Percentiles rank a stretch among this genome's conserved stretches.
Evolutionary conservation across 1,140 invertebrate genomes (phyloP).

Genomic region (Philaenus spumarius): DNA sequence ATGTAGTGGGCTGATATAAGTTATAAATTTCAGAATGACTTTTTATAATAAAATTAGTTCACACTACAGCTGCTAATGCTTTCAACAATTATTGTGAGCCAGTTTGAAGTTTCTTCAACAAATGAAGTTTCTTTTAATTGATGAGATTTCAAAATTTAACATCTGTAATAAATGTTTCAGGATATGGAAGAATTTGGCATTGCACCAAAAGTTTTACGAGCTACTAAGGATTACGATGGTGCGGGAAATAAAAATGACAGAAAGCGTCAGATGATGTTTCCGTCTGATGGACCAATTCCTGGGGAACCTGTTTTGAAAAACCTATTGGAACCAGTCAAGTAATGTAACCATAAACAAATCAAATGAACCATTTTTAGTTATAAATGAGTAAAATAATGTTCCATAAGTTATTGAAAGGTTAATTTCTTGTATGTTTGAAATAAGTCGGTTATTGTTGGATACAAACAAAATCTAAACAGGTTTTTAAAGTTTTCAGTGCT

Average conservation of each 20-base stretch:
- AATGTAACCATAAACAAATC: conserved; percentile 27
- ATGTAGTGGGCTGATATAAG: no score
- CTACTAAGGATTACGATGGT: conserved; percentile 63
- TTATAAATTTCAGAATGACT: no score
- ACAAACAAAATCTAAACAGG: no score
- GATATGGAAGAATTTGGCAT: conserved; percentile 94
- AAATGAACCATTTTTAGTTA: neutral
- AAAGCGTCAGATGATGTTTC: conserved; percentile 38
- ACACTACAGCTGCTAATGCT: no score
- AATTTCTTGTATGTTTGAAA: no score
- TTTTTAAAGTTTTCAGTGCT: no score
- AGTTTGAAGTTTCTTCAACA: no score
- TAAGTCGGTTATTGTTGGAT: no score
- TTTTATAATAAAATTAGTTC: no score
- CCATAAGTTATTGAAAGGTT: no score
- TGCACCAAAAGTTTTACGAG: conserved; percentile 74
- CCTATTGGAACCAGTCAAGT: conserved; percentile 69
- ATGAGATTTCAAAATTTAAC: neutral
- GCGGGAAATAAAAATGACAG: conserved; percentile 28
- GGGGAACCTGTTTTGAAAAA: conserved; percentile 71
- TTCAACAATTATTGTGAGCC: no score
- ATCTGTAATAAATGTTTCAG: conserved; percentile 34
- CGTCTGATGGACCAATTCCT: conserved; percentile 64
- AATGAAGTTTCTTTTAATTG: no score
- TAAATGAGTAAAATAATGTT: conserved; percentile 9